Evolutionary conservation across 1,140 invertebrate species (phyloP), one percentile per base, ranked within the genome.

Genomic region (Macrostomum lignano): DNA sequence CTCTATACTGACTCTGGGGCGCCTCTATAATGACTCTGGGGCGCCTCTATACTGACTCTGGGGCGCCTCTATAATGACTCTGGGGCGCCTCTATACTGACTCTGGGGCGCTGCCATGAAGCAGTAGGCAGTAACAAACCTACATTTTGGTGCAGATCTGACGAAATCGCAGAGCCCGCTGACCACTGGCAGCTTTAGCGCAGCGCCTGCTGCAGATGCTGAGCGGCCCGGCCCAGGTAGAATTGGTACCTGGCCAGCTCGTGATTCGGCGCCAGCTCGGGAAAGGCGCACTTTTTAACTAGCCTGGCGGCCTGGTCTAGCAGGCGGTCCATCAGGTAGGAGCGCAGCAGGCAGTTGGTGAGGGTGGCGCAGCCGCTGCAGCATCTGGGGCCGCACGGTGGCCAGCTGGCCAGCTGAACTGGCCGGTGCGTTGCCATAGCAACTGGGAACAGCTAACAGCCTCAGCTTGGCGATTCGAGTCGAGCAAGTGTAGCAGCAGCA

Each of bases 141-240:
- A 9, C 7, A n/a, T 9, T 2, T 17, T 20, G n/a, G 9, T 33
- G 32, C 1, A 26, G 14, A 10, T 43, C 46, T 46, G n/a, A 38
- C 86, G 72, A 50, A 98, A 98, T n/a, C 91, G 88, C 38, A 94
- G 70, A 19, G 88, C 91, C 23, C 81, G 72, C 40, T 74, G 74
- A n/a, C n/a, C n/a, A 55, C 94, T 82, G 0, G 88, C 86, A 5
- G 88, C 82, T 58, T 96, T 98, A n/a, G 11, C 88, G 66, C 47
- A 93, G 65, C 1, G 66, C 66, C 43, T 91, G 77, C 3, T 93
- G 69, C 22, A 96, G 60, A 61, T 93, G 73, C 55, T 86, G 86
- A 48, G 93, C 79, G 1, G 88, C 86, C 38, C 61, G 69, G 51
- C 55, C 58, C 35, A 91, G 60, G 53, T 96, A 96, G 54, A 88